phyloP scores from a whole-genome alignment of 1,140 invertebrate genomes.

The Cotesia chilonis region DNA sequence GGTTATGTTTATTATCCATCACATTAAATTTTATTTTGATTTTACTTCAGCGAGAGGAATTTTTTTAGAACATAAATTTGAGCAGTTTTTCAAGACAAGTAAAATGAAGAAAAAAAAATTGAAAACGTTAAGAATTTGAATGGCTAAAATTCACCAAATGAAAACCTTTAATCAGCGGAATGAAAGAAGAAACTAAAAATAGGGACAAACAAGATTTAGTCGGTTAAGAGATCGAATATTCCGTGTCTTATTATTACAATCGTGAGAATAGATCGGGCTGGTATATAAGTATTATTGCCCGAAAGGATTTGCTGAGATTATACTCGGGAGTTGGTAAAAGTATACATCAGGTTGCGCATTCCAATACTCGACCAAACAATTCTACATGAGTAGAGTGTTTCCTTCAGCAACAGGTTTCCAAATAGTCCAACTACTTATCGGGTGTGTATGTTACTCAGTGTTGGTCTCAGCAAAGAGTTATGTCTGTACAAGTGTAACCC shows the following conservation, averaged over 20 bases:
- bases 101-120: no score
- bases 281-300: constrained; percentile 8
- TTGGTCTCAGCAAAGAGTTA: no score
- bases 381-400: neutral
- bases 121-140: no score
- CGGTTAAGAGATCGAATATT: constrained; percentile 24
- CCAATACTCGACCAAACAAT: neutral
- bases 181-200: no score
- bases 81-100: no score
- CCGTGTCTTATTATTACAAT: constrained; percentile 24
- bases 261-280: constrained; percentile 24
- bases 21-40: neutral
- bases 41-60: no score
- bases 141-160: no score
- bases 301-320: constrained; percentile 14
- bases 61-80: no score
- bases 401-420: no score
- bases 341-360: neutral
- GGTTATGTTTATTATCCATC: constrained; percentile 26
- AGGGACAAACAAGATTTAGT: neutral
- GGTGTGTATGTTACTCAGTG: no score
- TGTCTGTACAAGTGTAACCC: no score
- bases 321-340: neutral
- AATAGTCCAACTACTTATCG: no score
- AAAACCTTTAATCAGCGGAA: neutral